A percentile compares a stretch with the other conserved stretches of the same genome.
phyloP scores from a whole-genome alignment of 2,888 invertebrate genomes.

The Heteromurus nitidus region DNA sequence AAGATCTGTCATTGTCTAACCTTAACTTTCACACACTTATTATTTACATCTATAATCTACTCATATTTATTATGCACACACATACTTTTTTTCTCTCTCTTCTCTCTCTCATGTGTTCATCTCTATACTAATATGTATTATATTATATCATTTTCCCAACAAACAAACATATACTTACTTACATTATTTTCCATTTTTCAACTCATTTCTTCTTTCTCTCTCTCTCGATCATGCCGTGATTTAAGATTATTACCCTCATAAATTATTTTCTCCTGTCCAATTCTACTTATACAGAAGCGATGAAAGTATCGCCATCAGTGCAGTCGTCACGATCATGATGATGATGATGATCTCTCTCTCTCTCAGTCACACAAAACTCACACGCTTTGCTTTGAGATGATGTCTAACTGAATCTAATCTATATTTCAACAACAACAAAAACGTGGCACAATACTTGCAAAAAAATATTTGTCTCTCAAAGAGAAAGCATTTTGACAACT shows the following conservation, averaged over 20 bases:
- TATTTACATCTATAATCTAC: constrained; percentile 28
- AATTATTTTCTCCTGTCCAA: constrained; percentile 27
- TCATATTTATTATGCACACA: constrained; percentile 20
- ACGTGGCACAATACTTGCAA: no score
- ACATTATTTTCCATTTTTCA: no score
- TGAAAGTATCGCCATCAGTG: constrained; percentile 48
- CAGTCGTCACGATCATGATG: constrained; percentile 41
- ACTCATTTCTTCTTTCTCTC: constrained; percentile 27
- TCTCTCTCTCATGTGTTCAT: no score
- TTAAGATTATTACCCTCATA: constrained; percentile 24
- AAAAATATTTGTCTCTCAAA: no score
- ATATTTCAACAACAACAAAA: constrained; percentile 32
- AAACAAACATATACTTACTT: no score
- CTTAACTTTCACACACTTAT: constrained; percentile 26
- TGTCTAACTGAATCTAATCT: constrained; percentile 24
- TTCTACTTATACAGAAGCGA: constrained; percentile 50
- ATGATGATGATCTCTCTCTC: constrained; percentile 29
- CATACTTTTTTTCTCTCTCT: no score
- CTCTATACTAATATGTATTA: constrained; percentile 5
- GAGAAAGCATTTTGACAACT: no score
- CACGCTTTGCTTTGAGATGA: constrained; percentile 35
- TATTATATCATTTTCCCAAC: no score
- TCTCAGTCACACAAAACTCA: constrained; percentile 33
- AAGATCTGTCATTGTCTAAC: constrained; percentile 82
- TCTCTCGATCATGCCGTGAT: constrained; percentile 19